Conservation (phyloP, 2,888 invertebrate genomes). For the Octonoba sinensis region DNA sequence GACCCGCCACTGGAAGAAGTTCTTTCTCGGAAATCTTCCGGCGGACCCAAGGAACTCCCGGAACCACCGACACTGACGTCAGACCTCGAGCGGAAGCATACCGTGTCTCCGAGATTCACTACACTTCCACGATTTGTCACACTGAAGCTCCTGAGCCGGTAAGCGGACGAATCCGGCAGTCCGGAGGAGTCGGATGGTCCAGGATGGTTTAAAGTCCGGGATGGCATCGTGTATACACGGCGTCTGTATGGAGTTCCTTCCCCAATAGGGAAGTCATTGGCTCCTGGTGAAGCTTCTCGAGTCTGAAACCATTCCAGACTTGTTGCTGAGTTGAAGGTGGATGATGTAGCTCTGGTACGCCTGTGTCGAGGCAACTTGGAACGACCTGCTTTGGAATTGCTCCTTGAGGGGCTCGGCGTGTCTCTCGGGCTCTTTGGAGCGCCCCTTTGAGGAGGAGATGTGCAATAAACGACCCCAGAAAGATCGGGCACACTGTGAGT, state of each 20-base stretch:
- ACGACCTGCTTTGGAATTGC: neutral
- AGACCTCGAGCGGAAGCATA: constrained; percentile 54
- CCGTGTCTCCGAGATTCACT: constrained; percentile 45
- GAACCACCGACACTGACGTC: constrained; percentile 42
- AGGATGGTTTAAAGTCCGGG: constrained; percentile 2
- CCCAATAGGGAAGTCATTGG: constrained; percentile 11
- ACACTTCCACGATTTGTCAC: constrained; percentile 54
- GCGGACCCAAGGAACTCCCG: constrained; percentile 18
- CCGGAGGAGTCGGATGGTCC: constrained; percentile 4
- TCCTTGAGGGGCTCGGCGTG: constrained; percentile 45
- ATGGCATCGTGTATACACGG: constrained; percentile 56
- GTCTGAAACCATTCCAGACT: constrained; percentile 37
- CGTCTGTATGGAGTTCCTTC: constrained; percentile 37
- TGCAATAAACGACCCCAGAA: constrained; percentile 3
- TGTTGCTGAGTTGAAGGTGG: constrained; percentile 12
- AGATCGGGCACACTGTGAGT: constrained; percentile 56
- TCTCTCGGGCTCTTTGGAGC: constrained; percentile 38
- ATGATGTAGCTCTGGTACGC: neutral
- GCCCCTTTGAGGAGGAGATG: constrained; percentile 14
- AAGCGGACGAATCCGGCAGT: neutral
- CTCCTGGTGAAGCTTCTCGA: neutral
- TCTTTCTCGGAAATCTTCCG: constrained; percentile 38
- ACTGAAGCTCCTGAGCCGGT: constrained; percentile 56
- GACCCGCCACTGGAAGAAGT: constrained; percentile 50
- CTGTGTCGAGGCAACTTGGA: constrained; percentile 25